Evolutionary conservation across 1,140 invertebrate species (phyloP).

Genomic region (Papilio polyxenes): DNA sequence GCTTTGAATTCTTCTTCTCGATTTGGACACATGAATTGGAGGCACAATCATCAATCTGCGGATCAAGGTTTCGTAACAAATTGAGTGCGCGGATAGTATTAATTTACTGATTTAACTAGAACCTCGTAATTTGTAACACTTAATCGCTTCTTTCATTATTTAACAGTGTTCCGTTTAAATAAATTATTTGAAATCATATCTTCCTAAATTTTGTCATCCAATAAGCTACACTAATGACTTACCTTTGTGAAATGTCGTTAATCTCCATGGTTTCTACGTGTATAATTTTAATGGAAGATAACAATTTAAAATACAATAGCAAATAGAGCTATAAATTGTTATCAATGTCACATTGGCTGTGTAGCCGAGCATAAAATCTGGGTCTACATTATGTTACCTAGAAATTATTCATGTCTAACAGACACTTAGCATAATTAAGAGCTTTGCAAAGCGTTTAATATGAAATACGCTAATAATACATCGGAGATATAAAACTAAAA

Average conservation of each 20-base stretch:
- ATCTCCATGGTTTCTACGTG: neutral
- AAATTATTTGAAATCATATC: neutral
- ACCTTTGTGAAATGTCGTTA: neutral
- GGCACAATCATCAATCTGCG: conserved; percentile 39
- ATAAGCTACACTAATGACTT: neutral
- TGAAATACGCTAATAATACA: no score
- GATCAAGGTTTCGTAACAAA: conserved; percentile 40
- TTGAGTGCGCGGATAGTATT: conserved; percentile 33
- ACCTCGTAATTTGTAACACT: conserved; percentile 38
- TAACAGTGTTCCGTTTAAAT: neutral
- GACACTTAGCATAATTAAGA: conserved; percentile 28
- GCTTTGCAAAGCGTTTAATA: neutral
- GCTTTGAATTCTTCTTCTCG: conserved; percentile 25
- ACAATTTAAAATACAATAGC: conserved; percentile 19
- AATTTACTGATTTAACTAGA: conserved; percentile 34
- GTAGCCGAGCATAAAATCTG: conserved; percentile 24
- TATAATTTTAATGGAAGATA: neutral
- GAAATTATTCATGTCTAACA: conserved; percentile 35
- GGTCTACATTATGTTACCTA: conserved; percentile 9
- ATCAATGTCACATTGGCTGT: conserved; percentile 31
- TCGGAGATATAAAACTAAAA: neutral
- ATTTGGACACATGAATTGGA: conserved; percentile 32
- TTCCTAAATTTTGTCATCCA: neutral
- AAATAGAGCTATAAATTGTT: conserved; percentile 31
- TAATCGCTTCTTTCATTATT: conserved; percentile 28